A percentile compares a stretch with the other conserved stretches of the same genome.
These are phyloP conservation scores for Pandion haliaetus DNA, from an alignment of 2,113 vertebrate species.

Conservation along the genomic window DNA sequence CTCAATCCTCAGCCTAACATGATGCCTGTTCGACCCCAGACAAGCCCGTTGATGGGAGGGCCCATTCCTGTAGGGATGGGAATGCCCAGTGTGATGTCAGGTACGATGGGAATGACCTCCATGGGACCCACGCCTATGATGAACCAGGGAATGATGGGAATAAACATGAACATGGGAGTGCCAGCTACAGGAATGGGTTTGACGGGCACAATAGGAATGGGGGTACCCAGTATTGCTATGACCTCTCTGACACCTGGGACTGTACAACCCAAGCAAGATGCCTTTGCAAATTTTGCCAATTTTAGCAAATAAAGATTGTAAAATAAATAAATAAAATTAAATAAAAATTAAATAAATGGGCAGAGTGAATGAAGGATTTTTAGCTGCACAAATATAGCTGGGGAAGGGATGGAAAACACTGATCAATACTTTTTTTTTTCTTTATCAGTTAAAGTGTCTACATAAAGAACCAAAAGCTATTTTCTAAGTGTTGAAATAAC, in stretches of 20 bases:
- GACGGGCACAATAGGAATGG: slow-evolving; percentile 81
- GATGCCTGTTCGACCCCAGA: slow-evolving; percentile 75
- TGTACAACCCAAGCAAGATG: slow-evolving; percentile 93
- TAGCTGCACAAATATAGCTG: slow-evolving; percentile 83
- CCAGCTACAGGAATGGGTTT: slow-evolving; percentile 80
- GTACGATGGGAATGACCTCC: slow-evolving; percentile 81
- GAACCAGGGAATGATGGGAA: slow-evolving; percentile 86
- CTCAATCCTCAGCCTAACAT: slow-evolving; percentile 81
- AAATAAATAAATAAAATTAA: slow-evolving; percentile 28
- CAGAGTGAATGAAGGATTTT: slow-evolving; percentile 88
- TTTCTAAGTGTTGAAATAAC: slow-evolving; percentile 71
- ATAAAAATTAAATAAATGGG: slow-evolving; percentile 23
- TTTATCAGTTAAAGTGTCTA: slow-evolving; percentile 71
- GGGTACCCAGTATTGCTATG: slow-evolving; percentile 73
- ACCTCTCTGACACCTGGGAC: slow-evolving; percentile 78
- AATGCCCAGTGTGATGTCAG: slow-evolving; percentile 84
- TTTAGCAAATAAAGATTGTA: slow-evolving; percentile 93
- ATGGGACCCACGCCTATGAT: slow-evolving; percentile 75
- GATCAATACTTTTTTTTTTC: slow-evolving; percentile 57
- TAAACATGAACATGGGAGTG: slow-evolving; percentile 84
- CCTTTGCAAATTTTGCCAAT: slow-evolving; percentile 98
- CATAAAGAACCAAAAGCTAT: slow-evolving; percentile 75
- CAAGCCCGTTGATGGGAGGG: slow-evolving; percentile 79
- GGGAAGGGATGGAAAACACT: slow-evolving; percentile 70
- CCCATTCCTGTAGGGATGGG: slow-evolving; percentile 77